Evolutionary conservation across 2,797 vertebrate species (phyloP), one percentile per base, ranked within the genome.

Genomic region (Champsocephalus gunnari): DNA sequence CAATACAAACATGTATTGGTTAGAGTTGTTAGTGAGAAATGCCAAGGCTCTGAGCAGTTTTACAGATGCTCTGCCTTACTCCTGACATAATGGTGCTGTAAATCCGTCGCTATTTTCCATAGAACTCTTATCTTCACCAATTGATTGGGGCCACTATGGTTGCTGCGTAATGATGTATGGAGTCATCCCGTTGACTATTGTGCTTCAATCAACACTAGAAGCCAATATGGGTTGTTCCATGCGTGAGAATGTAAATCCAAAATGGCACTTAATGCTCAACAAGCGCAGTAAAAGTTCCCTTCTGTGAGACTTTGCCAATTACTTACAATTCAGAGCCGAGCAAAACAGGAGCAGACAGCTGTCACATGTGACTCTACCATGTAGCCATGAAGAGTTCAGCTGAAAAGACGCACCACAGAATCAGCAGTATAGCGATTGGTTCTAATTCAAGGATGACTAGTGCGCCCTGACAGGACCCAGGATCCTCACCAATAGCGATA

Each of bases 101-200:
- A 89, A 88, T 87, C 79, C 38, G 12, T 66, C 47, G 0, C 2
- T 28, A 13, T 64, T 64, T 66, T 71, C 71, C 43, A 41, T 5
- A 28, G 74, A 51, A 51, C 54, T 79, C 71, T 86, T 81, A 76
- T 71, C 80, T 73, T 50, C 4, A 0, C 24, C 60, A 70, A 79
- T 75, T 83, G 86, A 86, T 80, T 73, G 53, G 58, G 56, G 60
- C 50, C 67, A 34, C 75, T 56, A 49, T 19, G 44, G 58, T 49
- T 5, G 45, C 47, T 59, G 66, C 72, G 78, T 59, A 64, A 70
- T 83, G 88, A 90, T 88, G 80, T 88, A 91, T 71, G 78, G 80
- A 79, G 79, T 87, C 82, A 86, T 88, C 86, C 74, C 74, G 69
- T 12, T 87, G 88, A 93, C 70, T 70, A 64, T 59, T 83, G 75